phyloP scores from a whole-genome alignment of 2,113 vertebrate genomes.

The Phalacrocorax brasilianus region DNA sequence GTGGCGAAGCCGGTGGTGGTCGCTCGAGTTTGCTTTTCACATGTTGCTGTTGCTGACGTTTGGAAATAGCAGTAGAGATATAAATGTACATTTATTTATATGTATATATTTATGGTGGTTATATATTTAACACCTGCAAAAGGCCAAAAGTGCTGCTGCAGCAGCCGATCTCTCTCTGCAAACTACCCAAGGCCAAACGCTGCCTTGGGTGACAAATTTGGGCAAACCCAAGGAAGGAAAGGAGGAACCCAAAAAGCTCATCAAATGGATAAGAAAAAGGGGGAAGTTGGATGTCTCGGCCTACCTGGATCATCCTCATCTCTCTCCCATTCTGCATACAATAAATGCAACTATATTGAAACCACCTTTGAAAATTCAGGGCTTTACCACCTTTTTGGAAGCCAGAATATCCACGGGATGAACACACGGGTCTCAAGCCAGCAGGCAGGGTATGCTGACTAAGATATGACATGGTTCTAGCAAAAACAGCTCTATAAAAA shows the following conservation, averaged over 20 bases:
- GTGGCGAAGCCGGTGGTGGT: rapidly evolving
- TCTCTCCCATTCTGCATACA: not conserved
- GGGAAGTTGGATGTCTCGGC: not conserved
- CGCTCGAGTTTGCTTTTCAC: not conserved
- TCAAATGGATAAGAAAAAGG: not conserved
- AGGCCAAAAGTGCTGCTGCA: not conserved
- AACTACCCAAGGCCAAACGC: not conserved
- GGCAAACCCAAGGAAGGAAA: not conserved
- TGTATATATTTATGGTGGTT: not conserved
- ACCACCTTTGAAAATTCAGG: not conserved
- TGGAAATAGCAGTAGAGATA: not conserved
- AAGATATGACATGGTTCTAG: rapidly evolving
- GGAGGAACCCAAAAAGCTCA: not conserved
- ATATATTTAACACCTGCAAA: not conserved
- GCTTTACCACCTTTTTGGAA: not conserved
- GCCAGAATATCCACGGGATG: not conserved
- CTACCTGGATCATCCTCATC: no score
- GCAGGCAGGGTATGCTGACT: not conserved
- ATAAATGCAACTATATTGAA: not conserved
- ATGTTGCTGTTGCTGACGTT: not conserved
- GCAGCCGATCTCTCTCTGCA: not conserved
- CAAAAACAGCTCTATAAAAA: not conserved
- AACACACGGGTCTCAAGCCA: rapidly evolving
- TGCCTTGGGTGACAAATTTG: not conserved
- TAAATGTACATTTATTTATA: not conserved